Conservation (phyloP, 2,113 vertebrate species). For the Lasiurus cinereus region DNA sequence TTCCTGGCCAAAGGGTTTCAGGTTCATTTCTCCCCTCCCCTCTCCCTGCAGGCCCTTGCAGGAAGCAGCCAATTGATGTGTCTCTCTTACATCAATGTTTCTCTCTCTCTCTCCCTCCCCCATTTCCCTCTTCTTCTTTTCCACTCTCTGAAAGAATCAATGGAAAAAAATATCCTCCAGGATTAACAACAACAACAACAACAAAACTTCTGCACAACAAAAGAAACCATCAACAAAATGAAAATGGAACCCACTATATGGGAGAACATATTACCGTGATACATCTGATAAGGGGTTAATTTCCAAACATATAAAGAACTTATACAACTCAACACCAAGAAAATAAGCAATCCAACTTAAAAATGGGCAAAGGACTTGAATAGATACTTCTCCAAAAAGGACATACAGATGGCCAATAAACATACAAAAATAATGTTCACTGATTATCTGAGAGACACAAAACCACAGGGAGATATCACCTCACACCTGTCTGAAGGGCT, state of each 20-base stretch:
- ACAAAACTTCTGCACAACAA: background rate
- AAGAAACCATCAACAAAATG: background rate
- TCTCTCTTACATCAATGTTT: too few relatives aligned
- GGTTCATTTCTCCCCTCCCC: too few relatives aligned
- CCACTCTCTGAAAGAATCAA: too few relatives aligned
- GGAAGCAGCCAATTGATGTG: too few relatives aligned
- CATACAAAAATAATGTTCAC: background rate
- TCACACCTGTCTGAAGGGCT: background rate
- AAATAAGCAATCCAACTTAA: background rate
- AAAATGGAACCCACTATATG: background rate
- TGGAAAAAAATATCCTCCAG: too few relatives aligned
- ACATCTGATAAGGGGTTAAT: background rate
- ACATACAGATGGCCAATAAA: background rate
- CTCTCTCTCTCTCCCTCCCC: too few relatives aligned
- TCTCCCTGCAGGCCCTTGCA: fast-evolving
- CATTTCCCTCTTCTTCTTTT: too few relatives aligned
- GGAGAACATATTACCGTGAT: background rate
- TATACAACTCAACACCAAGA: background rate
- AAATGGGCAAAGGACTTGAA: background rate
- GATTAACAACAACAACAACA: too few relatives aligned
- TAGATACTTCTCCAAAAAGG: background rate
- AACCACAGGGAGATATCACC: background rate
- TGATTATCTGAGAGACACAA: background rate
- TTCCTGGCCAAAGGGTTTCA: too few relatives aligned
- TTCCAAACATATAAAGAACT: background rate